Conservation (phyloP, 2,888 invertebrate genomes). For the Thalpophila matura region DNA sequence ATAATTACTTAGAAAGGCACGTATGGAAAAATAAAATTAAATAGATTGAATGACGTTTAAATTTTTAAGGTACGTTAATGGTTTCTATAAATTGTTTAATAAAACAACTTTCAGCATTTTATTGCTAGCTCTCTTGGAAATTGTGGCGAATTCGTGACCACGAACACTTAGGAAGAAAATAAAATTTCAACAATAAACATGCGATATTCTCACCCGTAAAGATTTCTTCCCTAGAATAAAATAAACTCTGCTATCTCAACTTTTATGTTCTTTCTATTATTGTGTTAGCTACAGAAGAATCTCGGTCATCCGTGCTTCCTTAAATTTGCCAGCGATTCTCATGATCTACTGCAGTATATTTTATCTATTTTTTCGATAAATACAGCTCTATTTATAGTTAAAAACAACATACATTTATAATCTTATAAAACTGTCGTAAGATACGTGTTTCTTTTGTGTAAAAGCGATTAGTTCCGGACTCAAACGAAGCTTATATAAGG, state of each 20-base stretch:
- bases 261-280: slow-evolving; percentile 23
- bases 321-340: not conserved
- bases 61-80: not conserved
- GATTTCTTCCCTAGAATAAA: slow-evolving; percentile 27
- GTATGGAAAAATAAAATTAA: too few species aligned
- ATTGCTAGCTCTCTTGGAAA: slow-evolving; percentile 21
- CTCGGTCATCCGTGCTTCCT: not conserved
- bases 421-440: too few species aligned
- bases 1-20: too few species aligned
- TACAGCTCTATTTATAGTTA: too few species aligned
- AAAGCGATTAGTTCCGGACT: too few species aligned
- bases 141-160: slow-evolving; percentile 44
- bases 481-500: too few species aligned
- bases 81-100: not conserved
- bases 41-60: not conserved
- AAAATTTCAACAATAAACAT: slow-evolving; percentile 51
- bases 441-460: too few species aligned
- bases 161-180: slow-evolving; percentile 38
- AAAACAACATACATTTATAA: too few species aligned
- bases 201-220: slow-evolving; percentile 32
- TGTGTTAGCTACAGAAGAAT: slow-evolving; percentile 10
- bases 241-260: slow-evolving; percentile 30
- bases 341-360: not conserved
- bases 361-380: not conserved
- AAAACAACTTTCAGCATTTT: slow-evolving; percentile 17